These are phyloP conservation scores for Magallana ariakensis DNA, from an alignment of 1,140 invertebrate species.

Conservation along the genomic window DNA sequence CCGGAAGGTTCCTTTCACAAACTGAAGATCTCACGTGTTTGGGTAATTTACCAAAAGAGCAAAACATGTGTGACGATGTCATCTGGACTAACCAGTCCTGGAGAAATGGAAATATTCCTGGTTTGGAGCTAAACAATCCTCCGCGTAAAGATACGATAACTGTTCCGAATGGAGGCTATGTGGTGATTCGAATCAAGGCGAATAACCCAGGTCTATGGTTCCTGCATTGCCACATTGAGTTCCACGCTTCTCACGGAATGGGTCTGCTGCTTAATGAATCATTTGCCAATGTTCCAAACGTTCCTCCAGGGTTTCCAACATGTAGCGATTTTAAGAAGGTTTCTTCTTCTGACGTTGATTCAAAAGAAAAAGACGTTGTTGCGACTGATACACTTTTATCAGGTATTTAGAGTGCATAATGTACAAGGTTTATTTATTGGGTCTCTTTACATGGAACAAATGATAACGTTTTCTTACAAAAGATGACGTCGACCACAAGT, in stretches of 20 bases:
- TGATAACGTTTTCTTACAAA: too few species aligned
- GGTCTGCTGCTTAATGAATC: slow-evolving; percentile 52
- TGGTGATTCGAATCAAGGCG: slow-evolving; percentile 86
- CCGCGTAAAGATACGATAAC: slow-evolving; percentile 86
- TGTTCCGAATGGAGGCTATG: slow-evolving; percentile 85
- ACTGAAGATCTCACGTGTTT: slow-evolving; percentile 26
- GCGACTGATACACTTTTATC: too few species aligned
- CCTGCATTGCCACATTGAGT: slow-evolving; percentile 68
- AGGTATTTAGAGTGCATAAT: too few species aligned
- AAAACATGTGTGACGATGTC: slow-evolving; percentile 65
- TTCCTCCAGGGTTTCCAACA: slow-evolving; percentile 41
- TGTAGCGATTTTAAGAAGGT: slow-evolving; percentile 29
- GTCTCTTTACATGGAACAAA: too few species aligned
- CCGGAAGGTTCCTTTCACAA: background rate
- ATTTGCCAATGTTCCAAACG: background rate
- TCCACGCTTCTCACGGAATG: slow-evolving; percentile 54
- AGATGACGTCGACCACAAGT: too few species aligned
- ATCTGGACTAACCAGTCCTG: slow-evolving; percentile 67
- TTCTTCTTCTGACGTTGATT: too few species aligned
- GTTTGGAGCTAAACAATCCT: slow-evolving; percentile 80
- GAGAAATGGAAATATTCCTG: slow-evolving; percentile 65
- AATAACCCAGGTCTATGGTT: slow-evolving; percentile 84
- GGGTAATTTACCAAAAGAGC: slow-evolving; percentile 50
- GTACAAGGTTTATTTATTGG: too few species aligned
- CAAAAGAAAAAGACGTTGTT: too few species aligned